Base-by-base conservation (phyloP, 2,888 invertebrate genomes). In the Cataglyphis livida region DNA sequence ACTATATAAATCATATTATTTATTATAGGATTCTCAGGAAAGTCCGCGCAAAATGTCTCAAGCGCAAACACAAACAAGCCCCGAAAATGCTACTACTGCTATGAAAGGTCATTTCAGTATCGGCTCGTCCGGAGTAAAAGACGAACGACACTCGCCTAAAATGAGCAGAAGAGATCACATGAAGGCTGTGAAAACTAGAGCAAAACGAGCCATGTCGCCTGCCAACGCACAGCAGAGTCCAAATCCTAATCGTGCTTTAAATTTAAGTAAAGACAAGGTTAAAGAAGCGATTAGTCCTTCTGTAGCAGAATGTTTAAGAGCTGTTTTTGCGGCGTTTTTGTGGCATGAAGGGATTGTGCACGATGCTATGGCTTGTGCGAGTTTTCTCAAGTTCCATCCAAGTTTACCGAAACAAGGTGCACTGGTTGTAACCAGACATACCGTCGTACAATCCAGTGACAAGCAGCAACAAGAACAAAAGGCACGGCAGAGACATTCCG, bases 331-430 rank as follows among this genome's bases (percentile, higher is more conserved):
- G 0, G 98, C 99, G 0, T 97, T 99, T 91, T 95, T 99, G 1
- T 99, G 99, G 99, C 99, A 99, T 93, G 99, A 99, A 95, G 98
- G 99, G 18, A 97, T 99, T 66, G 99, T 99, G 0, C 99, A 99
- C 93, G 99, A 99, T 94, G 99, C 99, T 7, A 99, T 99, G 97
- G 99, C 99, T 0, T 99, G 99, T 93, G 98, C 99, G 0, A 98
- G 99, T 0, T 99, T 98, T 93, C 95, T 99, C 10, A 99, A 99
- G 95, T 99, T 99, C 93, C 98, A 98, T 94, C 98, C 98, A 0
- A 96, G 96, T 44, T 94, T 98, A 84, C 98, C 98, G 25, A 98
- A 98, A 93, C 97, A 97, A 92, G 97, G 96, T 87, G 97, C 95
- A 90, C 95, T 96, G 0, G 98, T 98, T 0, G 96, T 98, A 3